A percentile compares a stretch with the other conserved stretches of the same genome.
phyloP scores from a whole-genome alignment of 1,140 invertebrate genomes.

The Nasonia vitripennis region DNA sequence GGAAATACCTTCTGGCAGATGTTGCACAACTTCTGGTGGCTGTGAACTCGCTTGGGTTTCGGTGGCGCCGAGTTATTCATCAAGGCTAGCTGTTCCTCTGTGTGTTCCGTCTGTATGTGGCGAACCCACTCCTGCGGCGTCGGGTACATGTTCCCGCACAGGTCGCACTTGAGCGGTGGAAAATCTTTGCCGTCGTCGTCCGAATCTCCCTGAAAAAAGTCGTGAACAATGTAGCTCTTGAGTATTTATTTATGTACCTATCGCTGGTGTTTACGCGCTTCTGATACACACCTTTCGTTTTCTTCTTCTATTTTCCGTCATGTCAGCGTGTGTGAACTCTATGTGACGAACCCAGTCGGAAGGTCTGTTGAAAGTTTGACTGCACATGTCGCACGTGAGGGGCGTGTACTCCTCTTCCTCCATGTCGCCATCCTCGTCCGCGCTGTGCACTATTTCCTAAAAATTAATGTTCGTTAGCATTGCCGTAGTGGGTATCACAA shows the following conservation, averaged over 20 bases:
- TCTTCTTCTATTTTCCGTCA: conserved; percentile 78
- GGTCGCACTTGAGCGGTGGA: conserved; percentile 84
- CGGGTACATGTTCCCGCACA: conserved; percentile 87
- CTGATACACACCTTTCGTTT: conserved; percentile 72
- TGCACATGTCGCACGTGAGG: conserved; percentile 87
- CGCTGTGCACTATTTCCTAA: conserved; percentile 74
- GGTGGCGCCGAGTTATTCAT: conserved; percentile 84
- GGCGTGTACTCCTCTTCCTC: conserved; percentile 80
- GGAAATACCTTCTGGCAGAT: conserved; percentile 86
- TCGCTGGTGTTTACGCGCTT: neutral
- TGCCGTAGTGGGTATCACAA: too few relatives aligned
- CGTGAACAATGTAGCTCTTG: too few relatives aligned
- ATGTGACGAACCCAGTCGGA: conserved; percentile 88
- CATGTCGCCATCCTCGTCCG: conserved; percentile 70
- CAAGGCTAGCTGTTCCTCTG: conserved; percentile 87
- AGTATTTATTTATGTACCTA: too few relatives aligned
- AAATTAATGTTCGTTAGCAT: neutral
- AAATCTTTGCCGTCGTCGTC: conserved; percentile 80
- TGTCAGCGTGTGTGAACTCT: conserved; percentile 81
- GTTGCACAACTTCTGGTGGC: conserved; percentile 80
- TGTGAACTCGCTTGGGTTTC: conserved; percentile 78
- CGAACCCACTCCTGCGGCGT: conserved; percentile 90
- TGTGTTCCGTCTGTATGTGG: conserved; percentile 88
- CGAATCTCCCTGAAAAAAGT: conserved; percentile 76
- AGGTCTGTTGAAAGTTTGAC: conserved; percentile 87